Base-by-base conservation (phyloP, 2,113 vertebrate species). In the Taurulus bubalis region DNA sequence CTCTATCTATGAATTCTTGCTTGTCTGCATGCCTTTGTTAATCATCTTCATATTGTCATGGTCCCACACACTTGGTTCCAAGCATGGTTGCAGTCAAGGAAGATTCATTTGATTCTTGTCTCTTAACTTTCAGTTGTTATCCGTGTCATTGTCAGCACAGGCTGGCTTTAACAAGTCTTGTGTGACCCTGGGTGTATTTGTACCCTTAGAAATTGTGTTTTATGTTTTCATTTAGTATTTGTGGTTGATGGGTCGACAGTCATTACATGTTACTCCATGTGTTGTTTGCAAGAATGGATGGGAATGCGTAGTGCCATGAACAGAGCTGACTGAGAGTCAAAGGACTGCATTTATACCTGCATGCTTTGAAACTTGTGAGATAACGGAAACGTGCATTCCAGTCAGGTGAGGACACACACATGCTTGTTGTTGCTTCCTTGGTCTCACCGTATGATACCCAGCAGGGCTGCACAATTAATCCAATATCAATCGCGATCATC, bases 391-490 rank as follows among this genome's bases (percentile, higher is more conserved):
- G 63, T 71, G 32, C 22, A 15, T 58, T 49, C 22, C 12, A 58
- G n/a, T 76, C 8, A 80, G 53, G 62, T 67, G 16, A 72, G 40
- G 56, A 64, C 68, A 71, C 68, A 75, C 78, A 75, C 38, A 3
- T 82, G 77, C 75, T 87, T 71, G 73, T 82, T 85, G 73, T 83
- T 82, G 85, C 83, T 85, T 85, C 89, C 78, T 87, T 82, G 62
- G 71, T 80, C 67, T 71, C 32, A 59, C 62, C 67, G 63, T 80
- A 22, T 68, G 20, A 26, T 56, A 56, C n/a, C 9, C 53, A 56
- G 53, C 24, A 56, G 53, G 53, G 53, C 53, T 56, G n/a, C n/a
- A 56, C 53, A 26, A 56, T 56, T 56, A 24, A 56, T 56, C 24
- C 53, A 56, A 55, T 55, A 55, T n/a, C 9, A 56, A 26, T 56